Evolutionary conservation across 2,888 invertebrate species (phyloP), one percentile per base, ranked within the genome.

Genomic region (Cephalotes varians): DNA sequence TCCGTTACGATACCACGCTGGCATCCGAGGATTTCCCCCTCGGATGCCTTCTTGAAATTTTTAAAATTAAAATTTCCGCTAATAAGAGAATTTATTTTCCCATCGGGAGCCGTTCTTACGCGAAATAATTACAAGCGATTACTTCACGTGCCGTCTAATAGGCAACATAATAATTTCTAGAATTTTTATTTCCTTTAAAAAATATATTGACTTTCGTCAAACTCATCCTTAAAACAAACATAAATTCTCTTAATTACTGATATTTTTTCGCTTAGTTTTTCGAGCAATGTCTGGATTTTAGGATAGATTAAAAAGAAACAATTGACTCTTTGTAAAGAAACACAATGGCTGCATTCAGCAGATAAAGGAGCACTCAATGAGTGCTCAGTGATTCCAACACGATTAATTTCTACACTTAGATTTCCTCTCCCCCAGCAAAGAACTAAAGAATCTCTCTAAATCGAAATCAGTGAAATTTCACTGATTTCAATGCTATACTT

Each of bases 41-140:
- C 44, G 56, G 21, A 79, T 79, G 69, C 56, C 18, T 69, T 31
- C 25, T 56, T 37, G 44, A 79, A 79, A 79, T 69, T 56, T 79
- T 44, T 18, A 31, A 67, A 67, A 65, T 65, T 56, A 56, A 64
- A 64, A 77, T 67, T 54, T 40, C 34, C 18, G 15, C 9, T 67
- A 44, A 47, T 69, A 44, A 34, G 31, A 34, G 25, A 79, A 67
- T 56, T 28, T 28, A 12, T 44, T 77, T 34, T 44, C n/a, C 44
- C 44, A 56, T 69, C 56, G 56, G 10, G 3, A 2, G 21, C 25
- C 12, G 6, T 72, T 56, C 34, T 56, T 56, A 40, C 28, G 28
- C 40, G 12, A 37, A 34, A 15, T 56, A 28, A 18, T 72, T 44
- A 44, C 51, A 54, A 54, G 18, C 28, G 34, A 51, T 69, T 21